These are phyloP conservation scores for Calliphora vomitoria DNA, from an alignment of 2,888 invertebrate genomes.

Conservation along the genomic window DNA sequence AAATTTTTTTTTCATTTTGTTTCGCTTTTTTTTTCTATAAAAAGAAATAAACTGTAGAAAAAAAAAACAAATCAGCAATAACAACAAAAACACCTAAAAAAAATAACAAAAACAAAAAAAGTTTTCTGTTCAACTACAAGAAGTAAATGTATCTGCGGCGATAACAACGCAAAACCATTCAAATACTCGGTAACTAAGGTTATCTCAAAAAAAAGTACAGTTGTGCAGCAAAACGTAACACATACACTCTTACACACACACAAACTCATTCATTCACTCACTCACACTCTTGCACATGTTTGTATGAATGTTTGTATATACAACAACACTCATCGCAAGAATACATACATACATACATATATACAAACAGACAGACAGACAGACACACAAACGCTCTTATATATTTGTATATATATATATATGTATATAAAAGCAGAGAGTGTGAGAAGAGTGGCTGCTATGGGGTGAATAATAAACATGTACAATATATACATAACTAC, in stretches of 20 bases:
- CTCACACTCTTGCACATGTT: constrained; percentile 41
- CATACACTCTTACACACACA: constrained; percentile 40
- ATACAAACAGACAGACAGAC: background rate
- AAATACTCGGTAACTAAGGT: constrained; percentile 79
- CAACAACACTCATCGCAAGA: constrained; percentile 6
- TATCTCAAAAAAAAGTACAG: constrained; percentile 82
- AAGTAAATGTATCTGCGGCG: constrained; percentile 75
- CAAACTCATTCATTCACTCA: constrained; percentile 36
- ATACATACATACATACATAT: background rate
- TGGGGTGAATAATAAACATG: constrained; percentile 65
- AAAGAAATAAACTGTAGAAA: constrained; percentile 47
- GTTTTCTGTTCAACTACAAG: constrained; percentile 72
- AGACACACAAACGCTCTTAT: background rate
- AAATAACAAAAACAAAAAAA: constrained; percentile 53
- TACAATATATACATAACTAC: constrained; percentile 21
- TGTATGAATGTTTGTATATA: background rate
- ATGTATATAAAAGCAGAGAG: constrained; percentile 18
- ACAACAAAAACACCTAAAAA: constrained; percentile 67
- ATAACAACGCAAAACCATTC: constrained; percentile 77
- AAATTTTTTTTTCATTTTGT: constrained; percentile 16
- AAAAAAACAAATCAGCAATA: constrained; percentile 58
- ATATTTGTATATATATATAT: background rate
- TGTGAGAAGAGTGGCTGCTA: constrained; percentile 60
- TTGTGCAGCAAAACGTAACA: constrained; percentile 78
- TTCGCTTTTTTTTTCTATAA: constrained; percentile 11